Evolutionary conservation across 2,888 invertebrate species (phyloP), one percentile per base, ranked within the genome.

Genomic region (Isoperla grammatica): DNA sequence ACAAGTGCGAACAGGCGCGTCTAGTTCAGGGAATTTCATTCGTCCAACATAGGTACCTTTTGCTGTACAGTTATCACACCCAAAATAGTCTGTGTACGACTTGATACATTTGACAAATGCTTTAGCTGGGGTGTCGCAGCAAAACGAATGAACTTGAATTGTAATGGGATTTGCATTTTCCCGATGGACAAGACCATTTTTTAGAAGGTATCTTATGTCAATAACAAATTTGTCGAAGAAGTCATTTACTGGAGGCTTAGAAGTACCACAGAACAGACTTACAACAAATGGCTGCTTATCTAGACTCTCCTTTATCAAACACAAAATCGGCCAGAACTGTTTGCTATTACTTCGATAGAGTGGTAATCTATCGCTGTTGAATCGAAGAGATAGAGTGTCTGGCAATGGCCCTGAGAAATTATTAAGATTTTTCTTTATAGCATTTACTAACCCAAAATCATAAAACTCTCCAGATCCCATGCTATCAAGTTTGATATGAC

Each of bases 221-320:
- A 11, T 54, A 15, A 67, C 53, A 61, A 65, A 67, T 37, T 66
- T 49, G 45, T 65, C 53, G 17, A 66, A 62, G 63, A 59, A 67
- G 19, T 58, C 42, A 46, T 60, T 37, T 20, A 65, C 39, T 23
- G 65, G 65, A 53, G 65, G 65, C 60, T 67, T 22, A 57, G 61
- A 58, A 54, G 64, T 9, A 65, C 66, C 23, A 67, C 57, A 53
- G 50, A 53, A 62, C 67, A 64, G 15, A 68, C 67, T n/a, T 63
- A 13, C 19, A 64, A 63, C 22, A 67, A 61, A 58, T 62, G 64
- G 29, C 66, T 65, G 40, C 66, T 64, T 56, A 56, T 45, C 59
- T 65, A 68, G 11, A 56, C 56, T 60, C 61, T 63, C 46, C 58
- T 50, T 20, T 35, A 43, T 9, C 57, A 59, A 53, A 63, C 60